These are phyloP conservation scores for Toxonevra muliebris DNA, from an alignment of 2,888 invertebrate species.

Conservation along the genomic window DNA sequence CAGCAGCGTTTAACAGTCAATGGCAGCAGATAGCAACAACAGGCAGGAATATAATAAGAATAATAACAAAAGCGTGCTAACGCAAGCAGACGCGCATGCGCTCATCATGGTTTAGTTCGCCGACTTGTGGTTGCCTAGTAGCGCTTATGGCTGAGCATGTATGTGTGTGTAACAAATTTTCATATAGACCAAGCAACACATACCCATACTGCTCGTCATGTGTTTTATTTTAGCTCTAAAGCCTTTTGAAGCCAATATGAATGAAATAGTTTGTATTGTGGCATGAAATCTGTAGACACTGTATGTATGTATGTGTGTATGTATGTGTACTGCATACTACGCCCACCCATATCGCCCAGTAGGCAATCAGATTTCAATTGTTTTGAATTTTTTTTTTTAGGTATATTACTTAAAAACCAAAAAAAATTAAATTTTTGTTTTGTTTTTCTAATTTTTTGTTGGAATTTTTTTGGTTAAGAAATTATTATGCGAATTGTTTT, in stretches of 20 bases:
- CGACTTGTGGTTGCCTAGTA: too few species aligned
- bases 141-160: too few species aligned
- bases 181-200: not conserved
- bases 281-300: not conserved
- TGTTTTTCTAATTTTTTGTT: not conserved
- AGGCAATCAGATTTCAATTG: constrained; percentile 8
- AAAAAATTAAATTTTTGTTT: not conserved
- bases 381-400: not conserved
- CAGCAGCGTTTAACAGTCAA: too few species aligned
- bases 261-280: not conserved
- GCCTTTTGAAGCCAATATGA: too few species aligned
- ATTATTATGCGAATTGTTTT: too few species aligned
- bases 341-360: constrained; percentile 6
- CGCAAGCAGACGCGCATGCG: too few species aligned
- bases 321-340: not conserved
- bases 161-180: not conserved
- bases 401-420: not conserved
- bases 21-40: too few species aligned
- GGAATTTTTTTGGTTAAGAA: too few species aligned
- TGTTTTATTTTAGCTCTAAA: too few species aligned
- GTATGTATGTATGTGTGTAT: not conserved
- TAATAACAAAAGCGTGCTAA: too few species aligned
- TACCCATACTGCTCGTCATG: not conserved
- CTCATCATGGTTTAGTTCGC: too few species aligned
- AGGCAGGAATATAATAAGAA: too few species aligned